phyloP scores from a whole-genome alignment of 64 coral and sea anemone species.

The Montipora efflorescens region DNA sequence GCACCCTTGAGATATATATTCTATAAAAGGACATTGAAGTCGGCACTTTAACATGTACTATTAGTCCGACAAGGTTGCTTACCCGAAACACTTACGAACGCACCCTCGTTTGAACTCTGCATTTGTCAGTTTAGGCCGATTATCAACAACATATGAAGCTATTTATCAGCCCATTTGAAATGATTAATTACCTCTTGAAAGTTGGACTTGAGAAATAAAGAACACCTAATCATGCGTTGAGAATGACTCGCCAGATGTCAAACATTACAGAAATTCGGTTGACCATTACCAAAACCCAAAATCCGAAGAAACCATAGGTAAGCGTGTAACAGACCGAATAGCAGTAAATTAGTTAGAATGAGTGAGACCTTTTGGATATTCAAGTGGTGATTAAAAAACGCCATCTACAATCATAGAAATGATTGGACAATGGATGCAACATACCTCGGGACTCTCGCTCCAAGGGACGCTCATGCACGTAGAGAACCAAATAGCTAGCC shows the following conservation, averaged over 20 bases:
- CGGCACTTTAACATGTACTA: no score
- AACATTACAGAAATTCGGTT: not conserved
- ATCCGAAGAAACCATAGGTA: not conserved
- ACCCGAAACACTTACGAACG: no score
- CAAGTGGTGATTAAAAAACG: not conserved
- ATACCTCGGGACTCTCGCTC: not conserved
- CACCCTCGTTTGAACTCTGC: not conserved
- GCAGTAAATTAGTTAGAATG: not conserved
- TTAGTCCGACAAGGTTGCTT: not conserved
- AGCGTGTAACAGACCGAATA: not conserved
- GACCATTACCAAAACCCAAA: not conserved
- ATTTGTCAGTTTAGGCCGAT: not conserved
- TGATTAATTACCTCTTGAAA: constrained; percentile 32
- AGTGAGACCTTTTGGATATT: not conserved
- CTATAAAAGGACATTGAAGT: no score
- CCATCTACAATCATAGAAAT: not conserved
- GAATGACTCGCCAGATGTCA: not conserved
- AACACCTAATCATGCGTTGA: not conserved
- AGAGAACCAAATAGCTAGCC: not conserved
- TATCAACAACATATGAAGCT: not conserved
- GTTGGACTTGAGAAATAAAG: not conserved
- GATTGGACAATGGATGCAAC: not conserved
- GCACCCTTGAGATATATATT: no score
- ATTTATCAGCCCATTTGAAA: not conserved
- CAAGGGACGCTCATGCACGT: not conserved